Base-by-base conservation (phyloP, 2,888 invertebrate genomes). In the Timandra comae region DNA sequence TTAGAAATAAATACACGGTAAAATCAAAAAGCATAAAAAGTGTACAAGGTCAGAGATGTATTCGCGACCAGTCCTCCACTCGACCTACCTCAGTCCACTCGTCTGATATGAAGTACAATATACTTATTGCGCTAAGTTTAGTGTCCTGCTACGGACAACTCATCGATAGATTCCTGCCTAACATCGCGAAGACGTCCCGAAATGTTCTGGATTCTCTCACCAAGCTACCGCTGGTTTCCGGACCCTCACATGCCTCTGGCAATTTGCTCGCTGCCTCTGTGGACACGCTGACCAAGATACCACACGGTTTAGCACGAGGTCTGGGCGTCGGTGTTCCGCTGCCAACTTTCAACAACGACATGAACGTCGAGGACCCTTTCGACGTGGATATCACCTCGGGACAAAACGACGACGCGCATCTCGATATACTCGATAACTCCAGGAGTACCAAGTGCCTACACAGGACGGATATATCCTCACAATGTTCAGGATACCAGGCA, bases 401-500 rank as follows among this genome's bases (percentile, higher is more conserved):
- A 73, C 70, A n/a, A n/a, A n/a, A n/a, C 34, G 73, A 73, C 42
- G 80, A 80, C 12, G 62, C 58, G 0, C 24, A 33, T 1, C 37
- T 77, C 1, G 45, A 40, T 9, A 56, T 78, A 0, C 50, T 80
- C 16, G 2, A 47, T 43, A 52, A 0, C 35, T 74, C 10, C 66
- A 80, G 40, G 50, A 44, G 7, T 63, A 77, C 27, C 38, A 49
- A 3, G 68, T 73, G 0, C 27, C 40, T 2, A 77, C 80, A 0
- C 59, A 63, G 16, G 80, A 80, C 25, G 72, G 73, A 6, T 77
- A 74, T 30, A 30, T 65, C 3, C 44, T 81, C 3, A 49, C 49
- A 0, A 9, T 80, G 46, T 63, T 64, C 33, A 56, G 80, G 22
- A 76, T 79, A 25, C 73, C 73, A 0, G 44, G 57, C 2, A 55